These are phyloP conservation scores for Solenopsis invicta DNA, from an alignment of 1,140 invertebrate species.

Conservation along the genomic window DNA sequence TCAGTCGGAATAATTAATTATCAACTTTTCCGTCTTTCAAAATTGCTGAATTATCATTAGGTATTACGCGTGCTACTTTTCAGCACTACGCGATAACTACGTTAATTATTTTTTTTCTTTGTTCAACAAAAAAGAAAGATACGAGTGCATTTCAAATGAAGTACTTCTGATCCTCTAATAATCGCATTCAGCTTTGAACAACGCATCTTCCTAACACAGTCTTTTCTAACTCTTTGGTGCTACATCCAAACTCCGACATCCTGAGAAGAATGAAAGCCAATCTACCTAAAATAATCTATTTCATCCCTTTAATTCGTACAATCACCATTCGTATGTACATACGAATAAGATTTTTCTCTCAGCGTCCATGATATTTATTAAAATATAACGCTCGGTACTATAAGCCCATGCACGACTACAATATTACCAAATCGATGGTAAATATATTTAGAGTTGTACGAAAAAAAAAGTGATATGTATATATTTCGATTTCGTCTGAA, in stretches of 20 bases:
- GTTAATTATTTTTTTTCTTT: slow-evolving; percentile 6
- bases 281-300: slow-evolving; percentile 29
- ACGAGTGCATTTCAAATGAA: neutral
- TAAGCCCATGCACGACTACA: slow-evolving; percentile 47
- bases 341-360: neutral
- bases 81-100: neutral
- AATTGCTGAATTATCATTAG: neutral
- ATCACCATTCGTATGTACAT: neutral
- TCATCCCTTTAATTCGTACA: neutral
- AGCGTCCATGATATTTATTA: neutral
- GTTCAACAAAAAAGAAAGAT: neutral
- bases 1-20: slow-evolving; percentile 43
- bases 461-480: neutral
- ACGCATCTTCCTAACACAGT: slow-evolving; percentile 28
- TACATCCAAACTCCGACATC: slow-evolving; percentile 14
- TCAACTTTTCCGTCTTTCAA: neutral
- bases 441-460: slow-evolving; percentile 18
- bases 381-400: neutral
- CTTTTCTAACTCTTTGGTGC: neutral
- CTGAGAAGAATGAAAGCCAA: neutral
- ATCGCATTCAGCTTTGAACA: slow-evolving; percentile 12
- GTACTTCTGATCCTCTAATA: slow-evolving; percentile 1
- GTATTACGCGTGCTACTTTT: neutral
- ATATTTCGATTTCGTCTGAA: neutral
- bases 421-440: slow-evolving; percentile 7